Conservation (phyloP, 1,140 invertebrate genomes). For the Nautilus pompilius region DNA sequence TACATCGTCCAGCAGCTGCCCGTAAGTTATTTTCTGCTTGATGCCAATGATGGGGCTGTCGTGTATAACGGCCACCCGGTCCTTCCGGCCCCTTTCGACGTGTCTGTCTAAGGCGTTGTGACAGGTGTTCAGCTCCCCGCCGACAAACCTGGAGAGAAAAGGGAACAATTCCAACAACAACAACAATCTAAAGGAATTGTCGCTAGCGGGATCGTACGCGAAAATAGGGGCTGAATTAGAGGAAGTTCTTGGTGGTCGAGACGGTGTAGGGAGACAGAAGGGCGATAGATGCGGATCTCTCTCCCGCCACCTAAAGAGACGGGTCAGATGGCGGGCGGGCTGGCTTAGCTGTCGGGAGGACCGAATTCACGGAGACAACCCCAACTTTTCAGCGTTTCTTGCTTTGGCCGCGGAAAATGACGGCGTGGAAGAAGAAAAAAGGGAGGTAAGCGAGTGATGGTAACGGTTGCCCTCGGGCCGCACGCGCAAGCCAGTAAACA, state of each 20-base stretch:
- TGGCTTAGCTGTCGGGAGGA: too few relatives aligned
- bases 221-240: not conserved
- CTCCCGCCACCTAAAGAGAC: not conserved
- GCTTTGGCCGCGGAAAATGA: too few relatives aligned
- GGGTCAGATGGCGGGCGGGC: not conserved
- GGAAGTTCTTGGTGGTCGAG: too few relatives aligned
- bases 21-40: slow-evolving; percentile 71
- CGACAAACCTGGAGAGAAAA: slow-evolving; percentile 64
- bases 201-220: not conserved
- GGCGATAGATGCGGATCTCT: not conserved
- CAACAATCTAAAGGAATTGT: not conserved
- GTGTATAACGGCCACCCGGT: slow-evolving; percentile 79
- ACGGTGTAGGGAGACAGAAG: not conserved
- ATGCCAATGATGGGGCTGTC: slow-evolving; percentile 83
- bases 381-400: too few relatives aligned
- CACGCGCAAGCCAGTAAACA: too few relatives aligned
- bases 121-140: slow-evolving; percentile 87
- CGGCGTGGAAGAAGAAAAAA: too few relatives aligned
- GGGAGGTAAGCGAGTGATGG: too few relatives aligned
- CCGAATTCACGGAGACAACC: too few relatives aligned
- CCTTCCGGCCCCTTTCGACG: slow-evolving; percentile 73
- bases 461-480: too few relatives aligned
- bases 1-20: slow-evolving; percentile 74
- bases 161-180: not conserved
- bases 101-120: slow-evolving; percentile 91